Conservation (phyloP, 2,797 vertebrate species). For the Geranospiza caerulescens region DNA sequence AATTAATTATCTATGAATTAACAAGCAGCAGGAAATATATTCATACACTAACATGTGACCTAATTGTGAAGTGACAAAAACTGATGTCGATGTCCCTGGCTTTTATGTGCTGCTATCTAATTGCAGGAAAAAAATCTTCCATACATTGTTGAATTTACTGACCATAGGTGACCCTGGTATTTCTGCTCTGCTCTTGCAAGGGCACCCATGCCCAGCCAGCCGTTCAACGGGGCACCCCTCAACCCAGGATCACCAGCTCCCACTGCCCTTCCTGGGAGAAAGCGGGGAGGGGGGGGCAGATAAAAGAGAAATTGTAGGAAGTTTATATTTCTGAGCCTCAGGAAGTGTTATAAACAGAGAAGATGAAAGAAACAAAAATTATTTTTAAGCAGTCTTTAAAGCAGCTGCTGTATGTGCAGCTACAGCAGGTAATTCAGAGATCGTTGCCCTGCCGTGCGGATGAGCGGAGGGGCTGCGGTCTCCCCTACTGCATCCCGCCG, state of each 20-base stretch:
- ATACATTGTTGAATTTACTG: no score
- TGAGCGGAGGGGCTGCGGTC: background rate
- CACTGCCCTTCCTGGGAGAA: background rate
- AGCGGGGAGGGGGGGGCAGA: no score
- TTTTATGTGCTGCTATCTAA: background rate
- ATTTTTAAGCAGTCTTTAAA: background rate
- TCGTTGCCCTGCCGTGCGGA: accelerated
- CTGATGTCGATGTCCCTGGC: background rate
- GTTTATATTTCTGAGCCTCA: background rate
- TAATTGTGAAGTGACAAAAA: background rate
- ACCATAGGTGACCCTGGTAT: background rate
- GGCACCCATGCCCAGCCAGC: background rate
- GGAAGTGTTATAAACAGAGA: background rate
- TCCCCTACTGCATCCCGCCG: background rate
- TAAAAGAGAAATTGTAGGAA: no score
- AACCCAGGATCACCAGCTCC: accelerated
- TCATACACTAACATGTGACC: background rate
- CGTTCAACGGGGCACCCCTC: no score
- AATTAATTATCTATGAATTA: background rate
- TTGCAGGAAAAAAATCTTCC: background rate
- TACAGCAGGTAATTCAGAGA: background rate
- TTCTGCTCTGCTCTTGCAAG: background rate
- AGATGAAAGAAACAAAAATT: background rate
- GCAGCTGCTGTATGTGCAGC: background rate
- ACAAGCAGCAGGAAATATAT: background rate